These are phyloP conservation scores for Acrocephalus scirpaceus DNA, from an alignment of 2,797 vertebrate genomes.

Conservation along the genomic window DNA sequence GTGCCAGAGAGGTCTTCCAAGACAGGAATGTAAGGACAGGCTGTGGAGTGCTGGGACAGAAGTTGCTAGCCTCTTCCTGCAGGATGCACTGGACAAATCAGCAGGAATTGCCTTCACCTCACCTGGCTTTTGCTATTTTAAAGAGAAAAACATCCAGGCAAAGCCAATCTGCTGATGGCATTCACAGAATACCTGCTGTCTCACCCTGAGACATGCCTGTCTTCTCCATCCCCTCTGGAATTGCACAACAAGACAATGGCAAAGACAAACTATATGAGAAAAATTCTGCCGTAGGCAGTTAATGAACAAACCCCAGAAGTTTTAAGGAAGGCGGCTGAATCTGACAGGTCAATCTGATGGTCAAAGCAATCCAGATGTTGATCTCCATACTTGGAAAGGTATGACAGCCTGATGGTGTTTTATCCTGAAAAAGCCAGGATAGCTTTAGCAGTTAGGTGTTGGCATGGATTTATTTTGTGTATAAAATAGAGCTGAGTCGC, in stretches of 20 bases:
- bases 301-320: neutral
- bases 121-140: neutral
- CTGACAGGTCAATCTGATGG: neutral
- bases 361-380: neutral
- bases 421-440: neutral
- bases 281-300: neutral
- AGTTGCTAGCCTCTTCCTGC: neutral
- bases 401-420: neutral
- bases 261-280: neutral
- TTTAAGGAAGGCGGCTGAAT: neutral
- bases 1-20: neutral
- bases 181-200: neutral
- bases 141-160: neutral
- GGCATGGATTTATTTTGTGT: neutral
- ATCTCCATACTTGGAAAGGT: neutral
- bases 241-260: neutral
- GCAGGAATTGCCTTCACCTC: neutral
- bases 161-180: neutral
- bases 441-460: neutral
- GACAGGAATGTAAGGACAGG: fast-evolving
- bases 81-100: neutral
- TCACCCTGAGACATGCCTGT: fast-evolving
- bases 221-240: neutral
- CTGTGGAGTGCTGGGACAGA: neutral
- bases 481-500: neutral